Base-by-base conservation (phyloP, 2,888 invertebrate genomes). In the Trichogramma evanescens region DNA sequence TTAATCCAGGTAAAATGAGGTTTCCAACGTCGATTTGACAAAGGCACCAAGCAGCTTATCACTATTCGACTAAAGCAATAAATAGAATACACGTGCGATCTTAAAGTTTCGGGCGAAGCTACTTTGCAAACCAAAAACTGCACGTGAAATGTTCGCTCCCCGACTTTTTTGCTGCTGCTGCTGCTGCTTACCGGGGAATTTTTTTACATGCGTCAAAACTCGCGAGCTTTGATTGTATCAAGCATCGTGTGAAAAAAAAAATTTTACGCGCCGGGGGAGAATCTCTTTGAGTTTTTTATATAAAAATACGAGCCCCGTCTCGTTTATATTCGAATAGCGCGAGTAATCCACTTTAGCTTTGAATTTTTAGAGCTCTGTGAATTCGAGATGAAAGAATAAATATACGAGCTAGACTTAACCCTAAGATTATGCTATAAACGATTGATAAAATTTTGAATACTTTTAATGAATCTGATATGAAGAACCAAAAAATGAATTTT, bases 71-170 rank as follows among this genome's bases (percentile, higher is more conserved):
- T 45, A 42, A 55, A 56, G 58, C 57, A 58, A 58, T 26, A 26
- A 26, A 26, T 26, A 26, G 26, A 26, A 26, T 58, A 52, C 52
- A 52, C 52, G 52, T 46, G 58, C 41, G 57, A 54, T 44, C 56
- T 54, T 59, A 57, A 54, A 60, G 56, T 38, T 48, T 46, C 54
- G 54, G 26, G 51, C 40, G 46, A 49, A 59, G 52, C 57, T 61
- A 55, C 55, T 63, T 60, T 63, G 58, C 51, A 61, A 63, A 63
- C 51, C 60, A 62, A 63, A 58, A 63, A 50, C 50, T 46, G 26
- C 26, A 26, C 26, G 26, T 2, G 3, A 26, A 26, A 26, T 26
- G 26, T 26, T 26, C 26, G 26, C 26, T 26, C 26, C 2, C 26
- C 26, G 26, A 26, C 2, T 26, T 26, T 26, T 26, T 26, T 26